A percentile compares a stretch with the other conserved stretches of the same genome.
These are phyloP conservation scores for Hyphantria cunea DNA, from an alignment of 1,140 invertebrate genomes.

Conservation along the genomic window DNA sequence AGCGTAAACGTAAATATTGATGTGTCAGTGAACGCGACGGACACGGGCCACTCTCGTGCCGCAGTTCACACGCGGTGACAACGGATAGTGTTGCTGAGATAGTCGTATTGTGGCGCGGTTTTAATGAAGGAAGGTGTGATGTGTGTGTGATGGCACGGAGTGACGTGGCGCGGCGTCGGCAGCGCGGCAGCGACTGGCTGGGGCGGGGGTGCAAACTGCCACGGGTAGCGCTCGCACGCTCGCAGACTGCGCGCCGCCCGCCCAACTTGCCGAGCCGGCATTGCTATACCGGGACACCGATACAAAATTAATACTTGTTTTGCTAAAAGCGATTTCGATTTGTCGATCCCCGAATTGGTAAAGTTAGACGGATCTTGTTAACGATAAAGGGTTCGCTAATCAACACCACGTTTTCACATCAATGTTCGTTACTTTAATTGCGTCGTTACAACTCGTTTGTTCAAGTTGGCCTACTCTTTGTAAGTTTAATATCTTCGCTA, in stretches of 20 bases:
- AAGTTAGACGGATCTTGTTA: constrained; percentile 76
- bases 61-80: constrained; percentile 26
- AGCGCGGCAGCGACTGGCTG: constrained; percentile 59
- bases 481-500: constrained; percentile 1
- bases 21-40: background rate
- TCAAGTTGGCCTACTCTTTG: constrained; percentile 12
- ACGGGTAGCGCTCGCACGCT: background rate
- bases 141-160: constrained; percentile 32
- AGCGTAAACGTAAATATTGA: constrained; percentile 28
- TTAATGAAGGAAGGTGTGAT: constrained; percentile 54
- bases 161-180: constrained; percentile 48
- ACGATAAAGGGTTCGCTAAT: constrained; percentile 77
- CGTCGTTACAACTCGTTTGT: constrained; percentile 16
- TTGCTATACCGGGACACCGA: constrained; percentile 65
- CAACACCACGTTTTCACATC: constrained; percentile 40
- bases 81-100: constrained; percentile 42
- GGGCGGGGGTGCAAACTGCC: constrained; percentile 44
- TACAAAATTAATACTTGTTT: constrained; percentile 81
- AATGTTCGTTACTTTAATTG: constrained; percentile 31
- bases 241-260: constrained; percentile 7
- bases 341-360: constrained; percentile 74
- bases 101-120: constrained; percentile 49
- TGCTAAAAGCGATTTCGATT: constrained; percentile 79
- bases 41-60: constrained; percentile 3
- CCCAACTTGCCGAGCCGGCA: background rate